Conservation (phyloP, 1,140 invertebrate genomes). For the Laupala kohalensis region DNA sequence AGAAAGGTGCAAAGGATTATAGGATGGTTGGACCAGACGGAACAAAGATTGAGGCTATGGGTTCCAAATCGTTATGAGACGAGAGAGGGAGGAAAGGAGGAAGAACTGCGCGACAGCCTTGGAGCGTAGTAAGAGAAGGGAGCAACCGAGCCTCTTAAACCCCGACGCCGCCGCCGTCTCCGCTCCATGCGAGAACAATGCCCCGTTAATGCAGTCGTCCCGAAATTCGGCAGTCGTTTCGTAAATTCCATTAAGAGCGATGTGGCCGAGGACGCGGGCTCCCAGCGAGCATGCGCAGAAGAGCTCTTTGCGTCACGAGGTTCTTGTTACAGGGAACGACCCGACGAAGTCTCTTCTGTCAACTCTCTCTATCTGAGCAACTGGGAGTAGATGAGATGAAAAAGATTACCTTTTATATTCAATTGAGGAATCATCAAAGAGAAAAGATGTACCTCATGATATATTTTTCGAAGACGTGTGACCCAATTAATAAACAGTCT, state of each 20-base stretch:
- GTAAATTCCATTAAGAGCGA: not conserved
- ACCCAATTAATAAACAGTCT: too few relatives aligned
- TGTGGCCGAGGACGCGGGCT: not conserved
- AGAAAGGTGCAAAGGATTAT: too few relatives aligned
- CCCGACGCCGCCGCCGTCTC: not conserved
- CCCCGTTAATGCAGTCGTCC: not conserved
- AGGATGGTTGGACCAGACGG: too few relatives aligned
- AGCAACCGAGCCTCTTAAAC: not conserved
- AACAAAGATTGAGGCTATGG: not conserved
- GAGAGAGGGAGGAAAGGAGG: not conserved
- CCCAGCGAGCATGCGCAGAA: too few relatives aligned
- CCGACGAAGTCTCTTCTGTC: too few relatives aligned
- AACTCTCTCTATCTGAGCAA: too few relatives aligned
- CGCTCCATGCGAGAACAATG: not conserved
- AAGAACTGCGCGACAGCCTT: not conserved
- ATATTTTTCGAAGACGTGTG: too few relatives aligned
- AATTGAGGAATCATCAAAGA: too few relatives aligned
- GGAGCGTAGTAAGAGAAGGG: not conserved
- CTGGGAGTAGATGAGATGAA: too few relatives aligned
- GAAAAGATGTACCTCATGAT: too few relatives aligned
- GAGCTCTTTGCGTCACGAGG: not conserved
- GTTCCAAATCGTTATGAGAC: not conserved
- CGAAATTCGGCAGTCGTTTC: not conserved
- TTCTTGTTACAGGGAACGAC: not conserved
- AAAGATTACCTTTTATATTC: too few relatives aligned